Evolutionary conservation across 2,888 invertebrate genomes (phyloP), one percentile per base, ranked within the genome.

Genomic region (Drosophila koepferae): DNA sequence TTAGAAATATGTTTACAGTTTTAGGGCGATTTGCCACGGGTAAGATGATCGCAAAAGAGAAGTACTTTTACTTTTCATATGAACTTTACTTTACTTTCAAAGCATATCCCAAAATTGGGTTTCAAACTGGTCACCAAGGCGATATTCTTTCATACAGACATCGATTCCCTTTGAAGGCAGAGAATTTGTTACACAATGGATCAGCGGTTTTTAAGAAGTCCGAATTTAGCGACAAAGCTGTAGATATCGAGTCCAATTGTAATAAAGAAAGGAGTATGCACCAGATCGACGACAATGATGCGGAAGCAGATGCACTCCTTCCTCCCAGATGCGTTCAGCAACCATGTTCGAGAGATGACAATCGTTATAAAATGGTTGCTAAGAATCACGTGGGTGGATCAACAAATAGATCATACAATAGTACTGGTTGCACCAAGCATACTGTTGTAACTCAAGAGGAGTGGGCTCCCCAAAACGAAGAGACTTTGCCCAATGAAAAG

Each of bases 21-120:
- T 86, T 71, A 38, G 55, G 46, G 18, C 74, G 66, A 67, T 62
- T 78, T 46, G 54, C 63, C 7, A 44, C 44, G n/a, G 81, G 85
- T 86, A 78, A 82, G 75, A 23, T 2, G 12, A 16, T 7, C 3
- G 10, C 0, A 20, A 5, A 12, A 8, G 14, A n/a, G 18, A 48
- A n/a, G 5, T 36, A 4, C n/a, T 7, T 38, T 1, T 10, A 28
- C 6, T 18, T 38, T 20, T 23, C 12, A 8, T 18, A n/a, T 18
- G 1, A 31, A 23, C 9, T 20, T 7, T 1, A 0, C 12, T n/a
- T 46, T 1, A 23, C 20, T 31, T 49, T 44, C 14, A 14, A n/a
- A 86, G 84, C 68, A 10, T 69, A 64, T 51, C 44, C 71, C 3
- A 60, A 48, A 56, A 46, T 54, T 51, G 60, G 55, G 14, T 41